Evolutionary conservation across 2,797 vertebrate genomes (phyloP).

Genomic region (Neolamprologus multifasciatus): DNA sequence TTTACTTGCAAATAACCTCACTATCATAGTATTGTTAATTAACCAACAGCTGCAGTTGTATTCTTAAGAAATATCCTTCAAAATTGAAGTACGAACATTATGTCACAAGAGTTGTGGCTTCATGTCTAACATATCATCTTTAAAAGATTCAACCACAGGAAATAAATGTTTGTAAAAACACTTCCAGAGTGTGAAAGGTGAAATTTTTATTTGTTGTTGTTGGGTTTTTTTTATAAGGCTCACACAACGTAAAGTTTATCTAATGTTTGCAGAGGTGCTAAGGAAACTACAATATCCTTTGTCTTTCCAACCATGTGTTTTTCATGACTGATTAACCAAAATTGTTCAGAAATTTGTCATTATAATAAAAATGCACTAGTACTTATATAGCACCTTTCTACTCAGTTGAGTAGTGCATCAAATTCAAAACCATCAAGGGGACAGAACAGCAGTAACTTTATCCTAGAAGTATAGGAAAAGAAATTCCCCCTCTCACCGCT

Average conservation of each 20-base stretch:
- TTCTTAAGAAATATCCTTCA: background rate
- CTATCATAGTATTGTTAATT: background rate
- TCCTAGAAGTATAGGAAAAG: no score
- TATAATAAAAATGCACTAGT: background rate
- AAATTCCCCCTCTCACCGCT: no score
- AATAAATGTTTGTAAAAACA: background rate
- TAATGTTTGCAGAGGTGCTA: background rate
- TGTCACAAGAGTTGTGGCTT: background rate
- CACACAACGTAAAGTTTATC: background rate
- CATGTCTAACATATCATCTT: background rate
- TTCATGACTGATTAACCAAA: background rate
- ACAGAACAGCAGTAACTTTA: no score
- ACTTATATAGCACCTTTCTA: no score
- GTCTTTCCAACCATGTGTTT: background rate
- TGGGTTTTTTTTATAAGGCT: accelerated
- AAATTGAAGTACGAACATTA: background rate
- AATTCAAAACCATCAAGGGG: no score
- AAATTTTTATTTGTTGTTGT: background rate
- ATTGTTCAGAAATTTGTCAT: background rate
- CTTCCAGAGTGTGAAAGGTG: background rate
- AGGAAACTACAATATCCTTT: background rate
- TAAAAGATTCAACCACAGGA: background rate
- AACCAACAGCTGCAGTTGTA: background rate
- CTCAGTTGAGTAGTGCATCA: no score
- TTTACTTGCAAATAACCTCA: background rate